These are phyloP conservation scores for Chesias legatella DNA, from an alignment of 2,888 invertebrate species.

Conservation along the genomic window DNA sequence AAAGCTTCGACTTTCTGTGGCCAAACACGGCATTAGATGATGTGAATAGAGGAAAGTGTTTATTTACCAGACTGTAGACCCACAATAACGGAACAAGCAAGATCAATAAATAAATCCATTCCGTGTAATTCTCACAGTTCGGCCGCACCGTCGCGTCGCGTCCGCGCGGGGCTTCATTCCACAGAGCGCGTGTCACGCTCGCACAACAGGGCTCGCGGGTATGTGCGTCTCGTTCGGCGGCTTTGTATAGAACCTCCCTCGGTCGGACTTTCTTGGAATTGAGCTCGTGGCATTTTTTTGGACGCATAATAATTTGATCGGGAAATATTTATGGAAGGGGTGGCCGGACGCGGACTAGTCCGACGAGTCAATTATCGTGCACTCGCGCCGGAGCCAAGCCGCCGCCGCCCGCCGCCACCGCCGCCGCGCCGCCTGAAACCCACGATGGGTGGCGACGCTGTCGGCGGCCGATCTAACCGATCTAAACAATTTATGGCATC, in stretches of 20 bases:
- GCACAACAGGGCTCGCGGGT: conserved; percentile 28
- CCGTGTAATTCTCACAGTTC: conserved; percentile 74
- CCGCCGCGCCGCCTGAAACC: conserved; percentile 51
- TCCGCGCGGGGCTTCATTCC: conserved; percentile 71
- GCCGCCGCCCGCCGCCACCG: conserved; percentile 33
- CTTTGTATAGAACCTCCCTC: conserved; percentile 74
- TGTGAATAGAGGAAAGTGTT: conserved; percentile 47
- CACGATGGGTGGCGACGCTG: conserved; percentile 67
- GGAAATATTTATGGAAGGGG: conserved; percentile 80
- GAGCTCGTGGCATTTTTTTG: conserved; percentile 75
- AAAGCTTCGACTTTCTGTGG: conserved; percentile 35
- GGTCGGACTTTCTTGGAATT: conserved; percentile 66
- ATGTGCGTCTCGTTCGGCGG: conserved; percentile 46
- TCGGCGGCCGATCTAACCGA: conserved; percentile 44
- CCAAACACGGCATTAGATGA: conserved; percentile 38
- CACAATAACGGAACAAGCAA: conserved; percentile 70
- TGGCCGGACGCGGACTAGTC: conserved; percentile 65
- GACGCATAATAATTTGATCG: conserved; percentile 78
- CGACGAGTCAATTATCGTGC: conserved; percentile 76
- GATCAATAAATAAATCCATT: conserved; percentile 77
- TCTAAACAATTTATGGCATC: conserved; percentile 63
- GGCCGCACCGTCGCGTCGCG: conserved; percentile 40
- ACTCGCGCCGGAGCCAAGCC: conserved; percentile 39
- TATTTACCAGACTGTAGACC: conserved; percentile 52
- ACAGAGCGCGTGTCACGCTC: conserved; percentile 57